Conservation (phyloP, 2,888 invertebrate species). For the Epinotia brunnichana region DNA sequence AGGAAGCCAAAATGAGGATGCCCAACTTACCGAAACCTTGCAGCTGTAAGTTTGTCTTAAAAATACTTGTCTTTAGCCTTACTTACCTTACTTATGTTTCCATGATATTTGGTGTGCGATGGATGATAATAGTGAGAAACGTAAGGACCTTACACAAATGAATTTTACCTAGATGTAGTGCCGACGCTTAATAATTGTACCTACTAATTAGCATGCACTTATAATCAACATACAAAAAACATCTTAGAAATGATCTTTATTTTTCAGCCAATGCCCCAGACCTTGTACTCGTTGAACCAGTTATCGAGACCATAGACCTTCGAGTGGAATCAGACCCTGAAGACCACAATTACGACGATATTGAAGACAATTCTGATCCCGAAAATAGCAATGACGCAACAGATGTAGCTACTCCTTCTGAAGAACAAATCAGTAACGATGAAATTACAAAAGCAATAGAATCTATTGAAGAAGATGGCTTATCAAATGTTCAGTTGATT, state of each 20-base stretch:
- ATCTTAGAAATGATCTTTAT: background rate
- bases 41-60: slow-evolving; percentile 27
- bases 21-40: slow-evolving; percentile 48
- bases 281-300: slow-evolving; percentile 63
- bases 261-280: slow-evolving; percentile 63
- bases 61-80: background rate
- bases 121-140: no score
- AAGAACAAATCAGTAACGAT: slow-evolving; percentile 41
- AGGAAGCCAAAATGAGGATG: slow-evolving; percentile 51
- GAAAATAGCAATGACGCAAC: slow-evolving; percentile 44
- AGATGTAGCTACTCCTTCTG: slow-evolving; percentile 20
- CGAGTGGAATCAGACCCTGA: slow-evolving; percentile 59
- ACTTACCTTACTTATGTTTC: no score
- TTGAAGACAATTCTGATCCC: slow-evolving; percentile 23
- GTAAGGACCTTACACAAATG: no score
- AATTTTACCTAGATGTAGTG: no score
- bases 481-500: slow-evolving; percentile 47
- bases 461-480: slow-evolving; percentile 44
- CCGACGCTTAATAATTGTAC: no score
- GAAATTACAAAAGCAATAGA: slow-evolving; percentile 34
- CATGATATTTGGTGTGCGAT: no score
- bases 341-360: slow-evolving; percentile 40
- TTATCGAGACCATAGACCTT: slow-evolving; percentile 68
- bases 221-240: no score
- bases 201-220: no score